Evolutionary conservation across 2,113 vertebrate species (phyloP).

Genomic region (Barnardius zonarius): DNA sequence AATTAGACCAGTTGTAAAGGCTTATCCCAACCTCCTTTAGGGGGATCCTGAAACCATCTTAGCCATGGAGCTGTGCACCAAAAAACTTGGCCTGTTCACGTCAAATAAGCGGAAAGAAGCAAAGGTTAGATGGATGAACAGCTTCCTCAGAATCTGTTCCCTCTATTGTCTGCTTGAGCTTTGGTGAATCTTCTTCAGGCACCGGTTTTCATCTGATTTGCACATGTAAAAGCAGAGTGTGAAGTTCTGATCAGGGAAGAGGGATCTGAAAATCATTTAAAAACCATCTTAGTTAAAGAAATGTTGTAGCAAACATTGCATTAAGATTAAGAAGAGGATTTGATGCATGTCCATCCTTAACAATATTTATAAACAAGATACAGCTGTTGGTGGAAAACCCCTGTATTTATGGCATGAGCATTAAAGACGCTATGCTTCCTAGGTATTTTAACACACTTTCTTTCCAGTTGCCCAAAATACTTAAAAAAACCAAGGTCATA

Average conservation of each 20-base stretch:
- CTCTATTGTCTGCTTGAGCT: not conserved
- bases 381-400: not conserved
- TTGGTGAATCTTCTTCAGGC: not conserved
- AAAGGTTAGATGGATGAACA: not conserved
- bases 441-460: not conserved
- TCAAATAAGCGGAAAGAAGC: not conserved
- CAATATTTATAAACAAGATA: not conserved
- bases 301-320: not conserved
- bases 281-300: not conserved
- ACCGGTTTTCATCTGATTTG: not conserved
- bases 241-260: not conserved
- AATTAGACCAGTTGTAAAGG: not conserved
- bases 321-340: not conserved
- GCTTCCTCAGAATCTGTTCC: not conserved
- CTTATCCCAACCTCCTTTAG: not conserved
- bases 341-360: not conserved
- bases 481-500: not conserved
- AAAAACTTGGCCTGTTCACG: not conserved
- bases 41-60: not conserved
- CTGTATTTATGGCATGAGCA: not conserved
- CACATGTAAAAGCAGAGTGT: not conserved
- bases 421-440: not conserved
- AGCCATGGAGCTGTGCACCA: not conserved
- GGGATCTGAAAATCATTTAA: not conserved
- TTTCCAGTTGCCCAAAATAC: conserved; percentile 14